These are phyloP conservation scores for Brachionus rubens DNA, from an alignment of 1,140 invertebrate genomes.

Conservation along the genomic window DNA sequence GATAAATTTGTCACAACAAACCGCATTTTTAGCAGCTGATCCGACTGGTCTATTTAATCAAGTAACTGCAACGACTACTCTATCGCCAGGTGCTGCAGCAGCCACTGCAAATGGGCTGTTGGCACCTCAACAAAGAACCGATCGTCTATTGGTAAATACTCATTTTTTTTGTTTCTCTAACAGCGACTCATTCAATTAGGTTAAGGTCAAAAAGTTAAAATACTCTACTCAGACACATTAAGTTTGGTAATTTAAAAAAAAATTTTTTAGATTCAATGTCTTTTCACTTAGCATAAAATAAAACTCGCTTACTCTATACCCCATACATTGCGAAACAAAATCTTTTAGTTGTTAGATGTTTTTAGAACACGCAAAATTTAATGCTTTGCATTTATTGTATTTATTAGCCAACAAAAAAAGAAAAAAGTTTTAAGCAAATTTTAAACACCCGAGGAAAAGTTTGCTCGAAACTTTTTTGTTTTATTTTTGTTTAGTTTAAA, in stretches of 20 bases:
- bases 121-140: conserved; percentile 36
- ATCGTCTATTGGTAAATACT: conserved; percentile 36
- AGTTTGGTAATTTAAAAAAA: conserved; percentile 11
- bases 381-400: background rate
- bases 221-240: background rate
- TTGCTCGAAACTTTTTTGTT: background rate
- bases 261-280: conserved; percentile 25
- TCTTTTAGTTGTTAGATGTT: background rate
- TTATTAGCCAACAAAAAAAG: too few species aligned
- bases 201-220: conserved; percentile 3
- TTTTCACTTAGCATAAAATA: too few species aligned
- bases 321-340: too few species aligned
- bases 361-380: background rate
- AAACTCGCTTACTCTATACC: too few species aligned
- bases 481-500: too few species aligned
- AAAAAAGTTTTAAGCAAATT: background rate
- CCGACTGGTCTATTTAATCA: background rate
- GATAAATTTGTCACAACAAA: conserved; percentile 7
- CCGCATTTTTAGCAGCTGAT: background rate
- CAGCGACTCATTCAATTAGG: too few species aligned
- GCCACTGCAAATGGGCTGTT: conserved; percentile 32
- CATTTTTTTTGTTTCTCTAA: background rate
- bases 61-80: background rate
- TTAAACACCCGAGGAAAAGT: too few species aligned
- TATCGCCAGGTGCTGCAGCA: conserved; percentile 19